Evolutionary conservation across 2,113 vertebrate species (phyloP), one percentile per base, ranked within the genome.

Genomic region (Strix uralensis): DNA sequence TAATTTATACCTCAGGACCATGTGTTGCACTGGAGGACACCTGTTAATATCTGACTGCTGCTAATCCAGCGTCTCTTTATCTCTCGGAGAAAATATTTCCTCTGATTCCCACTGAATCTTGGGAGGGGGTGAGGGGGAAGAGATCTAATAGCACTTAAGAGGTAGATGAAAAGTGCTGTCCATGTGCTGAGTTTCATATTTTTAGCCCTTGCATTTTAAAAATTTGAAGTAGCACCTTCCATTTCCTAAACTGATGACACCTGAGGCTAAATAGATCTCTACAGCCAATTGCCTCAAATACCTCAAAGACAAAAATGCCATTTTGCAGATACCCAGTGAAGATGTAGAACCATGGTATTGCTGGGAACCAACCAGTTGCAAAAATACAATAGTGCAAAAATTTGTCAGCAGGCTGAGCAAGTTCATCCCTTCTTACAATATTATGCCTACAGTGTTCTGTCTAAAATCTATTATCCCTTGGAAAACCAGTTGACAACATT

Each of bases 291-390:
- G 15, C n/a, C 57, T 82, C 69, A 38, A 65, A n/a, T 25, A 14
- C 23, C 4, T 54, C 14, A 5, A 16, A 10, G 25, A 21, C 13
- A 32, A 13, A 85, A 71, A 9, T 5, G 47, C 12, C 4, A 1
- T 75, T 90, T 54, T 88, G 62, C 40, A 61, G 54, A 15, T 49
- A 49, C 19, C 10, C 15, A 11, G 27, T 19, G 46, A 78, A 78
- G 46, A 34, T 54, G 18, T 42, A 49, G 55, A 59, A 13, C 18
- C 9, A 27, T 0, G 0, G 17, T 55, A 13, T 34, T 63, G 21
- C 52, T 77, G 44, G 44, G 22, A 69, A 38, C 49, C 26, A 49
- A 1, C 36, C 13, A 23, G 38, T 32, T 7, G 22, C 20, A n/a
- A 13, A 69, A 71, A 38, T 14, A 71, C 16, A 51, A 0, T 1